These are phyloP conservation scores for Amazona vittata DNA, from an alignment of 2,113 vertebrate species.

Conservation along the genomic window DNA sequence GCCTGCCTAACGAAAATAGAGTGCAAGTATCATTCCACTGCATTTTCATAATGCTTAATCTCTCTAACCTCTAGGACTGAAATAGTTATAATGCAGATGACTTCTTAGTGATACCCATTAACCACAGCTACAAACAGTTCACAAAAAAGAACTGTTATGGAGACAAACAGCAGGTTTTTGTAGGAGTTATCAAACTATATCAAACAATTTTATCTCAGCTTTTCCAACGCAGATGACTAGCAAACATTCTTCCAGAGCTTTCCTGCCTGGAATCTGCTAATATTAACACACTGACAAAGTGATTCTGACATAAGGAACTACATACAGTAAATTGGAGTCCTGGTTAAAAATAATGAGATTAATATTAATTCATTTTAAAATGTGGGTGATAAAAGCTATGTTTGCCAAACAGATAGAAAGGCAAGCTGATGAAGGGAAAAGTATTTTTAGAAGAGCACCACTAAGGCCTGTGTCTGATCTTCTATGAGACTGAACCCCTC, in stretches of 20 bases:
- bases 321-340: background rate
- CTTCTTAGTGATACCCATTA: background rate
- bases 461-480: background rate
- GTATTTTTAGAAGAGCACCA: background rate
- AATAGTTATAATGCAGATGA: background rate
- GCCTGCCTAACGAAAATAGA: background rate
- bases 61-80: background rate
- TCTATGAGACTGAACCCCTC: background rate
- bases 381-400: background rate
- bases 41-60: background rate
- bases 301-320: background rate
- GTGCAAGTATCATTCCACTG: background rate
- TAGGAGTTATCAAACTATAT: background rate
- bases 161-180: background rate
- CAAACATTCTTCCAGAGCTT: background rate
- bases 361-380: background rate
- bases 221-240: background rate
- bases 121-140: background rate
- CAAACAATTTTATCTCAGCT: background rate
- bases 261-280: background rate
- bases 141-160: background rate
- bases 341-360: background rate
- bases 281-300: background rate
- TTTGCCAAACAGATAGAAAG: background rate
- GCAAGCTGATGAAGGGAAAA: background rate